These are phyloP conservation scores for Eilema griseolum DNA, from an alignment of 2,888 invertebrate species.

Conservation along the genomic window DNA sequence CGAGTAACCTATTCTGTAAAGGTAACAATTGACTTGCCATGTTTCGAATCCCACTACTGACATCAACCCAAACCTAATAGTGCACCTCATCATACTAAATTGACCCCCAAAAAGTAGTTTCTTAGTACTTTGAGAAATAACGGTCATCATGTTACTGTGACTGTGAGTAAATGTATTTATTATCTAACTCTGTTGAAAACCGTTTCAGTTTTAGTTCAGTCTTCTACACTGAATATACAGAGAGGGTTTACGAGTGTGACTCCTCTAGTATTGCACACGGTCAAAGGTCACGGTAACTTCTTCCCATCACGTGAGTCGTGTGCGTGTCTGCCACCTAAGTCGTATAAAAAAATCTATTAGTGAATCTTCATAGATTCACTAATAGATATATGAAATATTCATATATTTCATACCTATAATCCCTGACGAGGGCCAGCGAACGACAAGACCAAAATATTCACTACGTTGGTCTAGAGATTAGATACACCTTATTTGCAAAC, in stretches of 20 bases:
- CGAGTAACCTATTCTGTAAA: no score
- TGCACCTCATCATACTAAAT: neutral
- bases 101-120: neutral
- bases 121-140: neutral
- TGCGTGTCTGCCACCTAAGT: no score
- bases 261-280: no score
- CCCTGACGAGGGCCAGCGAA: conserved; percentile 13
- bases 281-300: no score
- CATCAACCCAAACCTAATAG: neutral
- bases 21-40: no score
- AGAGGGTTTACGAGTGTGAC: no score
- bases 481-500: conserved; percentile 32
- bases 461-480: conserved; percentile 25
- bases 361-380: no score
- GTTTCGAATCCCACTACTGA: no score
- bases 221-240: no score
- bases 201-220: neutral
- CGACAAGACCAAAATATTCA: conserved; percentile 30
- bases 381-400: neutral
- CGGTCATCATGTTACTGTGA: neutral
- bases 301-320: no score
- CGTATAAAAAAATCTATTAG: no score
- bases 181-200: neutral
- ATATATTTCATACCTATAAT: conserved; percentile 20
- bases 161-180: neutral